These are phyloP conservation scores for Rhyzopertha dominica DNA, from an alignment of 1,140 invertebrate species.

Conservation along the genomic window DNA sequence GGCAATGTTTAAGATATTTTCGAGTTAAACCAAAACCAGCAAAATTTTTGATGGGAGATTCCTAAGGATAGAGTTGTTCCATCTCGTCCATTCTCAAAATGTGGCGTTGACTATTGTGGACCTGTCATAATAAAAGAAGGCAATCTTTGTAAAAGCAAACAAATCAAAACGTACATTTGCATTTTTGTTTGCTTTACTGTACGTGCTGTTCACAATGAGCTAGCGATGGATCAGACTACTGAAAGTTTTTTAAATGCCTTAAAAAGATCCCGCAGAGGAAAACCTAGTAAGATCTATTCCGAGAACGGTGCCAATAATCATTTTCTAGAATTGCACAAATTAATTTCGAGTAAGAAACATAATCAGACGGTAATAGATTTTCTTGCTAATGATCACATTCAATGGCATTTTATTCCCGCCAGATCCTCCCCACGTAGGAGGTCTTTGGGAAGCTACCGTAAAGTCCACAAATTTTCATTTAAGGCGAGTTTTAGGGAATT, in stretches of 20 bases:
- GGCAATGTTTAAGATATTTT: conserved; percentile 9
- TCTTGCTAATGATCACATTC: too few species aligned
- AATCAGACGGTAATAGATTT: too few species aligned
- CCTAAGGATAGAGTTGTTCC: conserved; percentile 7
- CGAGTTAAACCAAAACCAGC: conserved; percentile 1
- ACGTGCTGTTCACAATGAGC: conserved; percentile 32
- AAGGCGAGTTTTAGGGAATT: too few species aligned
- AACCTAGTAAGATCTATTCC: conserved; percentile 25
- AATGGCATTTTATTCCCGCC: too few species aligned
- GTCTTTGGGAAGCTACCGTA: too few species aligned
- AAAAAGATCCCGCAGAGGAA: conserved; percentile 29
- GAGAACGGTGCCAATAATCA: conserved; percentile 38
- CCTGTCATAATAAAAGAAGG: conserved; percentile 30
- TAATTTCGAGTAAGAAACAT: too few species aligned
- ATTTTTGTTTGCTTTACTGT: conserved; percentile 3
- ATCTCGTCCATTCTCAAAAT: conserved; percentile 21
- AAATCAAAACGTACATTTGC: conserved; percentile 26
- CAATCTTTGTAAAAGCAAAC: conserved; percentile 16
- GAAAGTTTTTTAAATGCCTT: conserved; percentile 28
- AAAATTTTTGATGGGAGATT: conserved; percentile 18
- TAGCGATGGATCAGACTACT: conserved; percentile 21
- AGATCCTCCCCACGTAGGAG: too few species aligned
- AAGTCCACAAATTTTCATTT: too few species aligned
- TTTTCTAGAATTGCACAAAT: too few species aligned
- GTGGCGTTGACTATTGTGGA: conserved; percentile 41